Base-by-base conservation (phyloP, 30 jellyfish, hydroid and myxozoan genomes). In the Hydra vulgaris region DNA sequence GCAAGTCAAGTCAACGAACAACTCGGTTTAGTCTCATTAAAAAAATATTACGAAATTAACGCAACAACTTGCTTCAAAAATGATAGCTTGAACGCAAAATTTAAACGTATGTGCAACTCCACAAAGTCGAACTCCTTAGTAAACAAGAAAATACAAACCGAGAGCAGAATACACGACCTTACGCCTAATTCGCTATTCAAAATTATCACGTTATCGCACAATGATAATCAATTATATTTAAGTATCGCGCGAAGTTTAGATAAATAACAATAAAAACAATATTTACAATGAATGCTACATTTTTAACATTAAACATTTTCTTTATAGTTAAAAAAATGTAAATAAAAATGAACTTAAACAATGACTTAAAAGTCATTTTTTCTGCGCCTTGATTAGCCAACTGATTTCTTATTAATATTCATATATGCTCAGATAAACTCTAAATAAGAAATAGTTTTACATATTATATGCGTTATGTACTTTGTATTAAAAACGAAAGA, bases 1-100 rank as follows among this genome's bases (percentile, higher is more conserved):
- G 25, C 25, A n/a, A 68, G 75, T 68, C 75, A 68, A 68, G 75
- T 68, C 8, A 23, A 68, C 27, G 75, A 68, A 15, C 75, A 68
- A 23, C 27, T 68, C 8, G 75, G 75, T 68, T 8, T 68, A n/a
- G 75, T 23, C 25, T 23, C 75, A 8, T 68, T 68, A 68, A 68
- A 68, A 23, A 20, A 23, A 16, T 68, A 68, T 68, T 68, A 23
- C 27, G 75, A 68, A 68, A 20, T 68, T 4, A 68, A 68, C 75
- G 27, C 27, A 15, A n/a, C 75, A 68, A 68, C 75, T 68, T 68
- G 75, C 27, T 68, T 68, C 16, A 7, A 68, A 68, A 23, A 68
- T 3, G 27, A 68, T 7, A 68, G 26, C 26, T 23, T 19, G 26
- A 23, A 68, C 16, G 75, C 75, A 16, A 68, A 40, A 40, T 40